A percentile compares a stretch with the other conserved stretches of the same genome.
Conservation (phyloP, 2,113 vertebrate species). For the Corydoras maculifer region DNA sequence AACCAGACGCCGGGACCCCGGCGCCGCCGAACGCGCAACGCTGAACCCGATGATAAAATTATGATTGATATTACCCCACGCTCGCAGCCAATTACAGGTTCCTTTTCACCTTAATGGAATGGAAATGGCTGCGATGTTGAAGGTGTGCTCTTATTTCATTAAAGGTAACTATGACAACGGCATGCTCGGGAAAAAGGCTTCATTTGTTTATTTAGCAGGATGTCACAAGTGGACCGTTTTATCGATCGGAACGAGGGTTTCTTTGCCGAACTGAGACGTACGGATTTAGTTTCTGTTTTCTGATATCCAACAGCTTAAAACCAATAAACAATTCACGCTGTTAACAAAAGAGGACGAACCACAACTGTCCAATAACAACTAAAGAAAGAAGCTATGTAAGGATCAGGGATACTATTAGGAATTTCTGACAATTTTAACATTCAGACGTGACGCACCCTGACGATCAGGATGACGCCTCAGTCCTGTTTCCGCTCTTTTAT, state of each 20-base stretch:
- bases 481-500: too few species aligned
- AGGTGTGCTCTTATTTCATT: constrained; percentile 57
- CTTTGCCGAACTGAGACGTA: not conserved
- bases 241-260: constrained; percentile 34
- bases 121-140: constrained; percentile 50
- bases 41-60: constrained; percentile 60
- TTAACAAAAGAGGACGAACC: too few species aligned
- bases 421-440: too few species aligned
- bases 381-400: too few species aligned
- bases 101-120: constrained; percentile 58
- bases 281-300: too few species aligned
- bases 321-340: too few species aligned
- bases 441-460: too few species aligned
- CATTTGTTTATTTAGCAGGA: constrained; percentile 66
- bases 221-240: constrained; percentile 54
- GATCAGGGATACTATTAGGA: too few species aligned
- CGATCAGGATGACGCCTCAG: too few species aligned
- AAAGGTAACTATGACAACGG: constrained; percentile 54
- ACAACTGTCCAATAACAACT: too few species aligned
- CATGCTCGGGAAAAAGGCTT: constrained; percentile 38
- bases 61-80: constrained; percentile 62
- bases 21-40: constrained; percentile 39
- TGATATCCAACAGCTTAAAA: too few species aligned
- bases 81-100: constrained; percentile 56
- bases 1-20: constrained; percentile 48